These are phyloP conservation scores for Idris sp. DNA, from an alignment of 1,140 invertebrate species.

Conservation along the genomic window DNA sequence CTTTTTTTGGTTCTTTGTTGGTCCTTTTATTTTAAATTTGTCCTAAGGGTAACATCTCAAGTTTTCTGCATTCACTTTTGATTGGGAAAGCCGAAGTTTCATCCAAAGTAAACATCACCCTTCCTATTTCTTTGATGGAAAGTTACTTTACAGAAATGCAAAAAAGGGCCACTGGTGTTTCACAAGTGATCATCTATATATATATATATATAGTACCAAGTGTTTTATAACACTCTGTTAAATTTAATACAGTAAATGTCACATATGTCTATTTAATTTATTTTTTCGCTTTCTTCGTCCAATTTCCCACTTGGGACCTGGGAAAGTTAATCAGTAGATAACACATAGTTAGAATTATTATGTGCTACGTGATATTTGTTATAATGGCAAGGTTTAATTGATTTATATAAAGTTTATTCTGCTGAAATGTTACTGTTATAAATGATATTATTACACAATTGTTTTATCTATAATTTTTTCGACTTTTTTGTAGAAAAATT, in stretches of 20 bases:
- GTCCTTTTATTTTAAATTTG: slow-evolving; percentile 21
- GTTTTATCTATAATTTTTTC: too few species aligned
- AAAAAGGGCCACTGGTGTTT: neutral
- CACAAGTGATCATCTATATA: too few species aligned
- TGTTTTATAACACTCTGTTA: too few species aligned
- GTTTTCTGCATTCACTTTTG: slow-evolving; percentile 25
- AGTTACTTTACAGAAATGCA: slow-evolving; percentile 3
- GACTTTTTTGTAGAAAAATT: too few species aligned
- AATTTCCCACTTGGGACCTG: slow-evolving; percentile 10
- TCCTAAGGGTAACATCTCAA: slow-evolving; percentile 17
- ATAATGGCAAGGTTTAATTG: slow-evolving; percentile 9
- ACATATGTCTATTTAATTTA: too few species aligned
- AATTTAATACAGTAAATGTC: too few species aligned
- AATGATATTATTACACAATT: too few species aligned
- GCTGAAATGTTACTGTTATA: too few species aligned
- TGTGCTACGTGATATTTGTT: slow-evolving; percentile 18
- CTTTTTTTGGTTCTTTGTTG: neutral
- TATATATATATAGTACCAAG: too few species aligned
- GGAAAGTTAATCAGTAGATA: slow-evolving; percentile 21
- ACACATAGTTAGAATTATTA: slow-evolving; percentile 25
- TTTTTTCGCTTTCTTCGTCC: slow-evolving; percentile 10
- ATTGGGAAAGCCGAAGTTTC: slow-evolving; percentile 22
- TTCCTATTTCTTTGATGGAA: slow-evolving; percentile 9
- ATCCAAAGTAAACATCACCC: slow-evolving; percentile 1
- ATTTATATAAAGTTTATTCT: too few species aligned